Conservation (phyloP, 1,140 invertebrate species). For the Formica selysi region DNA sequence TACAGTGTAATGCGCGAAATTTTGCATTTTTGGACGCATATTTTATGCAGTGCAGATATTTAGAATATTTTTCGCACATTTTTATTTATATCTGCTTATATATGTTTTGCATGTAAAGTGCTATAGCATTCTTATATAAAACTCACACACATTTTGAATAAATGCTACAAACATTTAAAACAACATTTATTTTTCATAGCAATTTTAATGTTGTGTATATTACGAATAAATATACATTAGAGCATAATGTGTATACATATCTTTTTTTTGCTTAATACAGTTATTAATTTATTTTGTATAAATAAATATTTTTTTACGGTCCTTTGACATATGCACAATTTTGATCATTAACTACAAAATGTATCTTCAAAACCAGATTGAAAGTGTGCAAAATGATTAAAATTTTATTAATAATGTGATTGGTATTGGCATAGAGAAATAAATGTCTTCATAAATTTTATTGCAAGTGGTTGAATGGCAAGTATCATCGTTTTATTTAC, state of each 20-base stretch:
- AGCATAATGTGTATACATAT: background rate
- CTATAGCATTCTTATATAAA: background rate
- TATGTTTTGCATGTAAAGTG: slow-evolving; percentile 16
- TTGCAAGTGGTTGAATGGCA: background rate
- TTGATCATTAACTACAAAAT: background rate
- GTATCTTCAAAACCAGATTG: background rate
- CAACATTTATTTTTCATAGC: background rate
- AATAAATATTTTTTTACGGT: background rate
- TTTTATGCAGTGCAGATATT: slow-evolving; percentile 12
- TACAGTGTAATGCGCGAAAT: background rate
- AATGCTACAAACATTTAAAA: background rate
- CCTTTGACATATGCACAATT: background rate
- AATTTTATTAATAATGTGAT: background rate
- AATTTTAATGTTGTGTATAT: background rate
- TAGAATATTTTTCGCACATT: slow-evolving; percentile 17
- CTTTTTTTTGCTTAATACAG: background rate
- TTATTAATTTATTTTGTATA: slow-evolving; percentile 11
- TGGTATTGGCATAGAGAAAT: background rate
- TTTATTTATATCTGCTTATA: slow-evolving; percentile 5
- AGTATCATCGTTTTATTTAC: slow-evolving; percentile 37
- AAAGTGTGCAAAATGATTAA: background rate
- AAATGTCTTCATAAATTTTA: slow-evolving; percentile 38
- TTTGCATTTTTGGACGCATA: slow-evolving; percentile 20
- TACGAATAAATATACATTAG: background rate
- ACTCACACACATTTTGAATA: background rate